Evolutionary conservation across 2,888 invertebrate species (phyloP).

Genomic region (Tachina fera): DNA sequence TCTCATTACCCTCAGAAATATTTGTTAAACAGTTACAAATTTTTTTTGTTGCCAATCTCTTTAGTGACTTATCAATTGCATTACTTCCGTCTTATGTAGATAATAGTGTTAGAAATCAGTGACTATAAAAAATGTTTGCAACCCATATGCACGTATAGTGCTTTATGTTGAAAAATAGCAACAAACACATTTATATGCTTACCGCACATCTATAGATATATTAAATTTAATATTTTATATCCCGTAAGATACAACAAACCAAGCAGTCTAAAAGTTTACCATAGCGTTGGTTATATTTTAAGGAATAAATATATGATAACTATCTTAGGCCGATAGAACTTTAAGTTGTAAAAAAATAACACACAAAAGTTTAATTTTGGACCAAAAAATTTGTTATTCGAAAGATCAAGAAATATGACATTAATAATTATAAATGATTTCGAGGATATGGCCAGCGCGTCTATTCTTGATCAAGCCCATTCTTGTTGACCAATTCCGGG

Average conservation of each 20-base stretch:
- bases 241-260: background rate
- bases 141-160: constrained; percentile 31
- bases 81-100: background rate
- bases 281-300: background rate
- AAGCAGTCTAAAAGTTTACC: background rate
- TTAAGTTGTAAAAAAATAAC: background rate
- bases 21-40: background rate
- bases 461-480: too few species aligned
- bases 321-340: too few species aligned
- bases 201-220: background rate
- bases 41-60: background rate
- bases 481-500: too few species aligned
- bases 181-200: constrained; percentile 22
- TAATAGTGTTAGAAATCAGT: constrained; percentile 27
- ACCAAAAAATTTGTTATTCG: background rate
- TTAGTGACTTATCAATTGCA: constrained; percentile 11
- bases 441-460: too few species aligned
- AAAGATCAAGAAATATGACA: too few species aligned
- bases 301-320: background rate
- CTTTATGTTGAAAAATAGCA: constrained; percentile 31
- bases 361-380: background rate
- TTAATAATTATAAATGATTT: too few species aligned
- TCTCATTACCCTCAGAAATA: too few species aligned
- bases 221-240: constrained; percentile 26
- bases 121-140: constrained; percentile 1